Percentiles rank a stretch among this genome's conserved stretches.
phyloP scores from a whole-genome alignment of 2,113 vertebrate species.

The Piaya cayana region DNA sequence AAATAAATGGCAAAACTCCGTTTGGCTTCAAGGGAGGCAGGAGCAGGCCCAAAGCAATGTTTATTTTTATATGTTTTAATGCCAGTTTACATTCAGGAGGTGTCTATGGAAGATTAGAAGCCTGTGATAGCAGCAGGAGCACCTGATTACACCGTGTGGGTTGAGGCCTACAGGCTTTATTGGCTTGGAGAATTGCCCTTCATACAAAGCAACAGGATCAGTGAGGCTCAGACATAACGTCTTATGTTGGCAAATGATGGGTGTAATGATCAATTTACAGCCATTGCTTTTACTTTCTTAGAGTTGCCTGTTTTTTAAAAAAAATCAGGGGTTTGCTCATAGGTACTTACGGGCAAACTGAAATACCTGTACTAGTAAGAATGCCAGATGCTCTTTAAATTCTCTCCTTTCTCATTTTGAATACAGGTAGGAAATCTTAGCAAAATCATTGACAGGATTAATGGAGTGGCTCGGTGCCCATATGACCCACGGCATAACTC shows the following conservation, averaged over 20 bases:
- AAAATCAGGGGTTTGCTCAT: neutral
- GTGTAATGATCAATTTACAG: slow-evolving; percentile 11
- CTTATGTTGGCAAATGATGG: neutral
- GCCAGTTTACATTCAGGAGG: neutral
- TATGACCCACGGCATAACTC: slow-evolving; percentile 98
- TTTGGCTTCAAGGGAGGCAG: neutral
- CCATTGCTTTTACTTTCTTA: neutral
- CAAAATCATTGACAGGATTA: slow-evolving; percentile 90
- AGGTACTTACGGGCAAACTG: neutral
- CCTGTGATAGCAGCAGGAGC: neutral
- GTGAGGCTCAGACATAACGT: neutral
- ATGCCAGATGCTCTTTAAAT: neutral
- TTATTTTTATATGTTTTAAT: neutral
- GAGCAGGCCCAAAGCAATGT: neutral
- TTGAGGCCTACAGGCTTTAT: neutral
- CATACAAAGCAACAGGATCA: neutral
- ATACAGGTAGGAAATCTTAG: slow-evolving; percentile 93
- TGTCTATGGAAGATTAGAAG: neutral
- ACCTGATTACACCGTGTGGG: neutral
- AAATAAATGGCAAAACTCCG: neutral
- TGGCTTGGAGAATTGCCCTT: neutral
- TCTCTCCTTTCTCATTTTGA: slow-evolving; percentile 27
- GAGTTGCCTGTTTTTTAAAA: neutral
- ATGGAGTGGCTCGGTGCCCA: slow-evolving; percentile 94
- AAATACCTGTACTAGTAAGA: neutral